These are phyloP conservation scores for Drosophila mayri DNA, from an alignment of 1,140 invertebrate genomes.

Conservation along the genomic window DNA sequence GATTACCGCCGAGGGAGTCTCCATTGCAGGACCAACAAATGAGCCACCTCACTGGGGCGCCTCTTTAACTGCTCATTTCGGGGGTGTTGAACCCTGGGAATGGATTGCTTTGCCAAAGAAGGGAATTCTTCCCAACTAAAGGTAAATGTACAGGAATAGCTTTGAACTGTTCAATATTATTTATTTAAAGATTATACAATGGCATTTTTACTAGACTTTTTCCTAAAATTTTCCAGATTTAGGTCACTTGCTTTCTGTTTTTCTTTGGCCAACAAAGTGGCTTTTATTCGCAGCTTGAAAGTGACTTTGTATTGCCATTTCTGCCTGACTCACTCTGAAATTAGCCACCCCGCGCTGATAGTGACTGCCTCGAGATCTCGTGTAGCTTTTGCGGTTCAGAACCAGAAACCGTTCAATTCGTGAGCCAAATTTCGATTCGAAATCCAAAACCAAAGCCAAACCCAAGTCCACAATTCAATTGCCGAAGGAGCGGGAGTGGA, in stretches of 20 bases:
- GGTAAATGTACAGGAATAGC: background rate
- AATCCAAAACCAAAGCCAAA: constrained; percentile 21
- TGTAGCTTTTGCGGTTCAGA: constrained; percentile 42
- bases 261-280: background rate
- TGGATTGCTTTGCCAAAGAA: background rate
- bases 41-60: constrained; percentile 34
- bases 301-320: constrained; percentile 4
- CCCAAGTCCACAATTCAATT: constrained; percentile 43
- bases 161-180: background rate
- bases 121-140: background rate
- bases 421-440: constrained; percentile 49
- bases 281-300: constrained; percentile 5
- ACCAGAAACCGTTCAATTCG: constrained; percentile 55
- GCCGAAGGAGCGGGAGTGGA: constrained; percentile 11
- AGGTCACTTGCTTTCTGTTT: constrained; percentile 2
- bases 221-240: background rate
- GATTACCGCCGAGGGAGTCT: constrained; percentile 49
- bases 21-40: constrained; percentile 53
- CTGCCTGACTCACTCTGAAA: constrained; percentile 12
- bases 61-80: constrained; percentile 45
- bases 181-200: background rate
- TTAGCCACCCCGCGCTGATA: constrained; percentile 30
- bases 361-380: constrained; percentile 9
- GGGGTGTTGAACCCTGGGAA: constrained; percentile 44
- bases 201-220: too few relatives aligned